A percentile compares a stretch with the other conserved stretches of the same genome.
Evolutionary conservation across 2,888 invertebrate genomes (phyloP).

Genomic region (Dendrolimus pini): DNA sequence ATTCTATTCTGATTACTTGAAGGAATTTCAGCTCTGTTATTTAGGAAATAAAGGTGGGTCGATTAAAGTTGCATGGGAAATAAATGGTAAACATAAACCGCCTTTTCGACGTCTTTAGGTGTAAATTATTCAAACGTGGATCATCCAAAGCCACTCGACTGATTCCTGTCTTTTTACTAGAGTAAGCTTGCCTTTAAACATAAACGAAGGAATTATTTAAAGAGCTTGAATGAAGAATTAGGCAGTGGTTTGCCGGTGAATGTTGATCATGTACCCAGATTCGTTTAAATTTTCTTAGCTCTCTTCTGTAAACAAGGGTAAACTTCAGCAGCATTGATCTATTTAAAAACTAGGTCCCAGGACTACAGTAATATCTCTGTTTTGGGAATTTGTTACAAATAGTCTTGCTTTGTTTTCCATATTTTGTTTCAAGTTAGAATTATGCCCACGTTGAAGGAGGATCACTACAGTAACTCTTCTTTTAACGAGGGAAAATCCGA

Average conservation of each 20-base stretch:
- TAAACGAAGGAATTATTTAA: conserved; percentile 58
- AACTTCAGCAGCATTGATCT: too few species aligned
- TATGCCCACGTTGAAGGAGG: too few species aligned
- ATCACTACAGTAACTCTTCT: too few species aligned
- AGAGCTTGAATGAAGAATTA: conserved; percentile 47
- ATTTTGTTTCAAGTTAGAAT: too few species aligned
- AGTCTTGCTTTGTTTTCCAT: too few species aligned
- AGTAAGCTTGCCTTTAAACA: conserved; percentile 54
- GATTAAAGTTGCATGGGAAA: conserved; percentile 8
- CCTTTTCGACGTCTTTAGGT: conserved; percentile 58
- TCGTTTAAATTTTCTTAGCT: neutral
- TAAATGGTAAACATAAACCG: conserved; percentile 29
- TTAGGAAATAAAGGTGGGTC: conserved; percentile 14
- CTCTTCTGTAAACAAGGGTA: too few species aligned
- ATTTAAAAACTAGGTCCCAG: too few species aligned
- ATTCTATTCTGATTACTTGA: conserved; percentile 1
- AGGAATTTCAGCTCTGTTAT: conserved; percentile 18
- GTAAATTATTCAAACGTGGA: conserved; percentile 69
- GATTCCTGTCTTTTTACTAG: conserved; percentile 54
- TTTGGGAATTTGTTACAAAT: too few species aligned
- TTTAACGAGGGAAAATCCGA: too few species aligned
- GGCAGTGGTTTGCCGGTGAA: conserved; percentile 40
- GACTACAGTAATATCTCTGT: too few species aligned
- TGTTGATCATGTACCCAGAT: conserved; percentile 31
- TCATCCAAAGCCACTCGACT: conserved; percentile 52